These are phyloP conservation scores for Galeruca laticollis DNA, from an alignment of 2,888 invertebrate genomes.

Conservation along the genomic window DNA sequence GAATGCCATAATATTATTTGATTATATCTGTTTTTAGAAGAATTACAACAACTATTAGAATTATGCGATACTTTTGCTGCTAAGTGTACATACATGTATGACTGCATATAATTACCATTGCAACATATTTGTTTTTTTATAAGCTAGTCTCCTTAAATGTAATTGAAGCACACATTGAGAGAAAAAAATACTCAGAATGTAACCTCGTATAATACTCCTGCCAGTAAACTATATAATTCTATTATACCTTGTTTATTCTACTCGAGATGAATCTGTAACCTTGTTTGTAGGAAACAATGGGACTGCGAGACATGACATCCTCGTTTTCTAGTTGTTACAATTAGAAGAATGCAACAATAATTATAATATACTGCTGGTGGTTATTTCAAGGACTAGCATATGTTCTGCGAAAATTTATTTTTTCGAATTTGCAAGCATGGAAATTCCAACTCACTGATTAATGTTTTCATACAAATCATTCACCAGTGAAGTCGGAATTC, in stretches of 20 bases:
- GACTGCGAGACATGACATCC: not conserved
- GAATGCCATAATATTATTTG: too few relatives aligned
- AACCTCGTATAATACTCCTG: too few relatives aligned
- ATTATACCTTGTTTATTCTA: not conserved
- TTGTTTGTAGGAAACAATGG: slow-evolving; percentile 5
- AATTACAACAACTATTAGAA: too few relatives aligned
- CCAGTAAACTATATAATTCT: not conserved
- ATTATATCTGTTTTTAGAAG: too few relatives aligned
- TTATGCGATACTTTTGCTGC: too few relatives aligned
- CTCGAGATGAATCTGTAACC: slow-evolving; percentile 7
- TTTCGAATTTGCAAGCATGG: not conserved
- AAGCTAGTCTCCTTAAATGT: too few relatives aligned
- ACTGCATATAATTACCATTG: too few relatives aligned
- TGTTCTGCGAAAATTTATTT: slow-evolving; percentile 15
- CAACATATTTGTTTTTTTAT: too few relatives aligned
- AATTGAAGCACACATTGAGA: too few relatives aligned
- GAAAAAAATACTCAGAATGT: too few relatives aligned
- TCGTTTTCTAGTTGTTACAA: slow-evolving; percentile 8
- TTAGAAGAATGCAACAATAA: slow-evolving; percentile 17
- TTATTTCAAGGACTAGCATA: slow-evolving; percentile 10
- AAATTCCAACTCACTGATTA: slow-evolving; percentile 10
- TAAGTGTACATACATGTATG: too few relatives aligned
- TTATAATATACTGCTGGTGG: slow-evolving; percentile 3
- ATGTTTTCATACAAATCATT: not conserved
- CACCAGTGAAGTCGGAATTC: slow-evolving; percentile 1